Percentiles rank a stretch among this genome's conserved stretches.
Conservation (phyloP, 2,113 vertebrate species). For the Dicerorhinus sumatrensis region DNA sequence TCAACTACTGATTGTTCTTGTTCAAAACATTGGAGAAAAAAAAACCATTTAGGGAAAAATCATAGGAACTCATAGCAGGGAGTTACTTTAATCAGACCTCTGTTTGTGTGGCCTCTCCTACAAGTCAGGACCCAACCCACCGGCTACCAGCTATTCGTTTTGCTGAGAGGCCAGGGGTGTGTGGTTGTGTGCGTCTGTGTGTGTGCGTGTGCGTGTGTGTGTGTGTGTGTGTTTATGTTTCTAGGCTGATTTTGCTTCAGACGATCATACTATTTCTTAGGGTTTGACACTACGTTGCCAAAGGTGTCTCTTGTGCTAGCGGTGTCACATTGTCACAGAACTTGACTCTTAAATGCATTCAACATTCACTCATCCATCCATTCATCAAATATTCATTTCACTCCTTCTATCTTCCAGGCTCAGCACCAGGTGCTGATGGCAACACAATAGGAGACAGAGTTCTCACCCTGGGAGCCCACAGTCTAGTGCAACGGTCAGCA, state of each 20-base stretch:
- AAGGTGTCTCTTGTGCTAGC: background rate
- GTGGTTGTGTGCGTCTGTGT: background rate
- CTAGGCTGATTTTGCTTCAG: background rate
- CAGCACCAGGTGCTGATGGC: background rate
- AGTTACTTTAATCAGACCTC: constrained; percentile 40
- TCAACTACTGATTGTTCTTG: constrained; percentile 66
- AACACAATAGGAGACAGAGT: background rate
- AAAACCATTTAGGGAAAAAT: constrained; percentile 32
- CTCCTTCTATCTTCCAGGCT: background rate
- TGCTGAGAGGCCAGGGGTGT: background rate
- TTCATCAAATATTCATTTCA: background rate
- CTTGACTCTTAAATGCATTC: background rate
- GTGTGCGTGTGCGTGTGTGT: background rate
- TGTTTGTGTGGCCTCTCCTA: background rate
- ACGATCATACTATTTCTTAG: background rate
- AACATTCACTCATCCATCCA: background rate
- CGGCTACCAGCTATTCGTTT: background rate
- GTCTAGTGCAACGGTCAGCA: background rate
- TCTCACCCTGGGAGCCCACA: background rate
- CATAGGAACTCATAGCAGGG: background rate
- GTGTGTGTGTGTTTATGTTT: background rate
- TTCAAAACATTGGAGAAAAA: constrained; percentile 57
- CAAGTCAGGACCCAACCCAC: background rate
- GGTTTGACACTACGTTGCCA: background rate
- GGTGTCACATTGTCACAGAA: background rate